Base-by-base conservation (phyloP, 2,113 vertebrate species). In the Nycticorax nycticorax region DNA sequence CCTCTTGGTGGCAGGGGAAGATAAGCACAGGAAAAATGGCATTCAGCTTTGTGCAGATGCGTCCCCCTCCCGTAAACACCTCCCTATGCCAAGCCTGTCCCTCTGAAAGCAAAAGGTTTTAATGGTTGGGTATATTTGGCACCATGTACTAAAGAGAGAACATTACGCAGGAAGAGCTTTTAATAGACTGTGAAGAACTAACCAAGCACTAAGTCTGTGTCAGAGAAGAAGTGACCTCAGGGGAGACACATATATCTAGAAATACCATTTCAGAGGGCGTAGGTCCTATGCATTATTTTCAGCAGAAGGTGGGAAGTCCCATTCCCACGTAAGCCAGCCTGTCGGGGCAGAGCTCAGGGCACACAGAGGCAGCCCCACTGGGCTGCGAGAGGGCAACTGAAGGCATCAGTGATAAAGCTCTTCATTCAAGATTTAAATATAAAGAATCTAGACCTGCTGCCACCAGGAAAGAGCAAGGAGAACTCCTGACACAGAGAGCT, bases 331-430 rank as follows among this genome's bases (percentile, higher is more conserved):
- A 27, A 93, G 13, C 8, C 16, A 57, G 35, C 12, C 12, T 14
- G 4, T 5, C 8, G 3, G 56, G 47, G 18, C 41, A 78, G 59
- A 69, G 57, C 37, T 78, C 56, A 37, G n/a, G 1, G 0, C 3
- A 3, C 4, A 8, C 48, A 53, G 28, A 62, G 39, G 26, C 62
- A 79, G 83, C 17, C 56, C 30, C 3, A 0, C 24, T 27, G 48
- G 48, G 15, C 37, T 78, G 47, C 0, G 0, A 72, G 33, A 64
- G 56, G 14, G 14, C 45, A 57, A 4, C 55, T 17, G 33, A 50
- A 73, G n/a, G 22, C 6, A 1, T 13, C 1, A 0, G 12, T 35
- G 18, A 18, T 14, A 48, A 57, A 35, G 9, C 10, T 27, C 39
- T 68, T 71, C 5, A 18, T 52, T 35, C 8, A 5, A 32, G 24